Base-by-base conservation (phyloP, 1,140 invertebrate genomes). In the Drosophila nannoptera region DNA sequence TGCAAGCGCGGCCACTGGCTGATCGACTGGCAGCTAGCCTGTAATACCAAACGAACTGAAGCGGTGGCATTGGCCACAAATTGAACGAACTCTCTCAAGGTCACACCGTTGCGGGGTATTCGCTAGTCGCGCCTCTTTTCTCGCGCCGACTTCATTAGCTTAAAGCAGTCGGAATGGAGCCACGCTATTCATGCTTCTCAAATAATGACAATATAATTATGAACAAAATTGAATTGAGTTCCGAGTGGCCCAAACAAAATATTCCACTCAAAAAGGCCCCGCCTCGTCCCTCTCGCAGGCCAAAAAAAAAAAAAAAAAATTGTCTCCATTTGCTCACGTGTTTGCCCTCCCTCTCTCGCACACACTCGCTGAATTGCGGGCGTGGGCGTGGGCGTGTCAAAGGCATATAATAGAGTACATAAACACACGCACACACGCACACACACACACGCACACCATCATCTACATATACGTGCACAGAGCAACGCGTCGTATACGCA, bases 401-500 rank as follows among this genome's bases (percentile, higher is more conserved):
- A 52, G 32, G 32, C 49, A 52, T 52, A 35, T 35, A 52, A 14
- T 9, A 35, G 48, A 29, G 14, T 14, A 5, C 7, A 42, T 12
- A 7, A 12, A 42, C 14, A 42, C 8, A 36, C 11, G 11, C 3
- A 36, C 7, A 36, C 11, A 42, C 0, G 16, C 7, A 48, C 31
- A 11, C 6, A 31, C n/a, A 6, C n/a, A n/a, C n/a, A n/a, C n/a
- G n/a, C n/a, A n/a, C n/a, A n/a, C n/a, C n/a, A n/a, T n/a, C n/a
- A n/a, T 48, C 4, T 50, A 12, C 33, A 9, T 31, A 7, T 14
- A 7, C 16, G 7, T 50, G 3, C n/a, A 12, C 11, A 50, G 7
- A 22, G 67, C 61, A 60, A 76, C 73, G 56, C 66, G 63, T 49
- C 73, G 73, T 80, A 80, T 80, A 80, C 73, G 73, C 73, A 78